Percentiles rank a stretch among this genome's conserved stretches.
Conservation (phyloP, 2,113 vertebrate genomes). For the Mormyrus lacerda region DNA sequence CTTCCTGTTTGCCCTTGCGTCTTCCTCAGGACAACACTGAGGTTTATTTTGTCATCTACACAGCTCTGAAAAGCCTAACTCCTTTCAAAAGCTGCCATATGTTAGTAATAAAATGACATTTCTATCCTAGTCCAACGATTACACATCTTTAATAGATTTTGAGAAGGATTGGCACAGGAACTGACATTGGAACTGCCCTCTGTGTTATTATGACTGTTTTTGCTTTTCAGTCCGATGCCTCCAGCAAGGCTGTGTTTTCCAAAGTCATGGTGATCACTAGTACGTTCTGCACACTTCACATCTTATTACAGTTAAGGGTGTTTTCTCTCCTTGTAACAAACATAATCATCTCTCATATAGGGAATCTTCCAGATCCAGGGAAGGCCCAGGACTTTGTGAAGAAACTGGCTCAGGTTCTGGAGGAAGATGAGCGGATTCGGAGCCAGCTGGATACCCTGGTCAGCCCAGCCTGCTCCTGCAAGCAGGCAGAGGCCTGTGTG, state of each 20-base stretch:
- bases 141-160: not conserved
- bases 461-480: constrained; percentile 92
- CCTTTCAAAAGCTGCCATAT: not conserved
- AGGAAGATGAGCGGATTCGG: constrained; percentile 92
- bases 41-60: not conserved
- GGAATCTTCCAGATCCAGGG: constrained; percentile 92
- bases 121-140: not conserved
- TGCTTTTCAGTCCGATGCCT: constrained; percentile 82
- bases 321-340: constrained; percentile 30
- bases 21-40: not conserved
- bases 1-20: not conserved
- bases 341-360: constrained; percentile 52
- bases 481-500: constrained; percentile 95
- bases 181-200: not conserved
- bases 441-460: constrained; percentile 77
- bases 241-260: constrained; percentile 91
- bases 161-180: not conserved
- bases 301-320: not conserved
- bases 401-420: constrained; percentile 94
- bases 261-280: constrained; percentile 99
- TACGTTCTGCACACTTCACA: constrained; percentile 55
- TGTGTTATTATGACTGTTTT: not conserved
- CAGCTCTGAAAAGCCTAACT: not conserved
- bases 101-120: not conserved
- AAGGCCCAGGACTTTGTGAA: constrained; percentile 99